Evolutionary conservation across 2,113 vertebrate genomes (phyloP), one percentile per base, ranked within the genome.

Genomic region (Platichthys stellatus): DNA sequence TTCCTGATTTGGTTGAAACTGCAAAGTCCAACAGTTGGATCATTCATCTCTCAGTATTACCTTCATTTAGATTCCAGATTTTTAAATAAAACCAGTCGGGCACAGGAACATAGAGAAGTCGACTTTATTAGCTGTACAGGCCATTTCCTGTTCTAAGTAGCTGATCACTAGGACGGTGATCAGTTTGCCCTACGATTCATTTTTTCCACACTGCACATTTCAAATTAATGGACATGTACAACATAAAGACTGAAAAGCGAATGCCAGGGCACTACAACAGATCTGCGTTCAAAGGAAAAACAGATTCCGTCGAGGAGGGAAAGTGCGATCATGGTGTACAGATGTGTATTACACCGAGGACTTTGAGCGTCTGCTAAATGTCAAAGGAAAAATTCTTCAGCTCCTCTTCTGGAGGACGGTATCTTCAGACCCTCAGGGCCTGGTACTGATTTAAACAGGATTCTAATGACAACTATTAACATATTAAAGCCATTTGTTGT

Each of bases 21-120:
- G 26, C 21, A 60, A 83, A 73, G 40, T 63, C 56, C 61, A 76
- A 69, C 57, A 68, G 23, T 60, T 61, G 64, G 53, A 70, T 71
- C 63, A 69, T 69, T 87, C 73, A 80, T 47, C 23, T 35, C 23
- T 60, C 24, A 53, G 15, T 65, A 43, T 59, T 10, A 64, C 20
- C 4, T 70, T 71, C 0, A 71, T 76, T 85, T 47, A 54, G 58
- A 71, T 70, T 81, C 74, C 74, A 86, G 62, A 74, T 83, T 63
- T 66, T 76, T 72, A 38, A 75, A 73, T 81, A 71, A 74, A 83
- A 62, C 21, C 47, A 80, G 31, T 18, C 14, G 28, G 24, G 35
- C 61, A 74, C 21, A 49, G 78, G 68, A 62, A 75, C 64, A 73
- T 26, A 76, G 17, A 72, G 13, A 64, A 74, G 43, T 2, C 62